Percentiles rank a stretch among this genome's conserved stretches.
Evolutionary conservation across 2,113 vertebrate species (phyloP).

Genomic region (Pagrus major): DNA sequence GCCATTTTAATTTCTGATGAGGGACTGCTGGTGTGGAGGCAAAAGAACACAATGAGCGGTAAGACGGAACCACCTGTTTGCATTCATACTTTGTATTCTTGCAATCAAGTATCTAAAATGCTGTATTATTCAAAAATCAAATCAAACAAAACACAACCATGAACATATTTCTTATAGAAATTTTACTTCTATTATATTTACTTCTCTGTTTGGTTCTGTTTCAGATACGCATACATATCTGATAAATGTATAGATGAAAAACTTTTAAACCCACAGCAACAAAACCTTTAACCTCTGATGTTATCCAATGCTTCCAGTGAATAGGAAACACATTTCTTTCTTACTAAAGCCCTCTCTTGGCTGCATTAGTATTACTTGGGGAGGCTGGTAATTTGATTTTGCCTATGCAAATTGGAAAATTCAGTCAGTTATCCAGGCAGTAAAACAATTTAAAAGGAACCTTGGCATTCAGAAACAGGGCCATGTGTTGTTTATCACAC

Average conservation of each 20-base stretch:
- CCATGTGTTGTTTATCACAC: slow-evolving; percentile 15
- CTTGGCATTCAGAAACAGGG: slow-evolving; percentile 28
- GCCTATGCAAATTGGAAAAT: slow-evolving; percentile 63
- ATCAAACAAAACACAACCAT: neutral
- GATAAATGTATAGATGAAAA: too few relatives aligned
- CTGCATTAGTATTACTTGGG: slow-evolving; percentile 52
- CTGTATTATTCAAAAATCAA: too few relatives aligned
- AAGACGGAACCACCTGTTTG: slow-evolving; percentile 40
- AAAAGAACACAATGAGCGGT: slow-evolving; percentile 10
- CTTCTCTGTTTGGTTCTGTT: neutral
- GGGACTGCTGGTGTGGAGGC: slow-evolving; percentile 28
- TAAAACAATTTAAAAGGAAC: slow-evolving; percentile 60
- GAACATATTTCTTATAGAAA: slow-evolving; percentile 8
- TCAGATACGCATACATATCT: neutral
- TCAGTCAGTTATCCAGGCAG: slow-evolving; percentile 56
- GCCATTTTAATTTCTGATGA: slow-evolving; percentile 70
- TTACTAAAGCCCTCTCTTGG: slow-evolving; percentile 38
- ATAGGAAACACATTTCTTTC: slow-evolving; percentile 41
- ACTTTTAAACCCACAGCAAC: slow-evolving; percentile 11
- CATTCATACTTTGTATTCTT: slow-evolving; percentile 5
- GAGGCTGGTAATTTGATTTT: slow-evolving; percentile 65
- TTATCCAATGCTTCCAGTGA: slow-evolving; percentile 25
- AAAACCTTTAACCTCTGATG: slow-evolving; percentile 31
- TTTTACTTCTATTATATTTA: too few relatives aligned
- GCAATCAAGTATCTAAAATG: neutral